phyloP scores from a whole-genome alignment of 2,888 invertebrate genomes.

The Hemistola chrysoprasaria region DNA sequence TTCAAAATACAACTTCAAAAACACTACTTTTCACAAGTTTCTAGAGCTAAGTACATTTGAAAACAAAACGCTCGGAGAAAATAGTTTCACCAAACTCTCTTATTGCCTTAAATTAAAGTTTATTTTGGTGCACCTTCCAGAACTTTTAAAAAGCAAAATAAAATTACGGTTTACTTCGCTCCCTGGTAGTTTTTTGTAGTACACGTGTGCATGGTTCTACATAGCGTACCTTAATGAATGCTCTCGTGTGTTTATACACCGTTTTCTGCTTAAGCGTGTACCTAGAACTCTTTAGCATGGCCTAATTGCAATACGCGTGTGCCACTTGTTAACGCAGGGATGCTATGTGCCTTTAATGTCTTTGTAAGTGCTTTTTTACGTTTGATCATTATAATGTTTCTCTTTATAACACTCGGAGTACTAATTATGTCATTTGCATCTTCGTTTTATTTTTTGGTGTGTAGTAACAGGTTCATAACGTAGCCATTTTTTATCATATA shows the following conservation, averaged over 20 bases:
- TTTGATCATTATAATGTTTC: slow-evolving; percentile 11
- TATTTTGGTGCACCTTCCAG: slow-evolving; percentile 27
- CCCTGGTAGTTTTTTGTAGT: slow-evolving; percentile 44
- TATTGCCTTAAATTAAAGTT: slow-evolving; percentile 22
- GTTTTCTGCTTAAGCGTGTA: slow-evolving; percentile 5
- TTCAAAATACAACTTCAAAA: too few species aligned
- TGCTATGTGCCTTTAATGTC: slow-evolving; percentile 16
- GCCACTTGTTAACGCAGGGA: slow-evolving; percentile 20
- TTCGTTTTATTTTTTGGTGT: too few species aligned
- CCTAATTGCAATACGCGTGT: slow-evolving; percentile 38
- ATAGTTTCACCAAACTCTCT: slow-evolving; percentile 20
- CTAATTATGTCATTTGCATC: slow-evolving; percentile 3
- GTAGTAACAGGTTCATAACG: too few species aligned
- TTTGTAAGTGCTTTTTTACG: slow-evolving; percentile 14
- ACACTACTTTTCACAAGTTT: background rate
- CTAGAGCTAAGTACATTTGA: slow-evolving; percentile 1
- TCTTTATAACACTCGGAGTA: too few species aligned
- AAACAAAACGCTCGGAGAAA: slow-evolving; percentile 6
- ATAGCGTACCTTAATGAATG: slow-evolving; percentile 55
- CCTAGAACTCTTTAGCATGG: slow-evolving; percentile 12
- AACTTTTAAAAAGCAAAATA: slow-evolving; percentile 32
- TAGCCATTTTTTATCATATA: too few species aligned
- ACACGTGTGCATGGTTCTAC: slow-evolving; percentile 46
- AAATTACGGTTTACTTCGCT: slow-evolving; percentile 50
- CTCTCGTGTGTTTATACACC: slow-evolving; percentile 42